Evolutionary conservation across 2,888 invertebrate species (phyloP).

Genomic region (Sphaeridia pumilis): DNA sequence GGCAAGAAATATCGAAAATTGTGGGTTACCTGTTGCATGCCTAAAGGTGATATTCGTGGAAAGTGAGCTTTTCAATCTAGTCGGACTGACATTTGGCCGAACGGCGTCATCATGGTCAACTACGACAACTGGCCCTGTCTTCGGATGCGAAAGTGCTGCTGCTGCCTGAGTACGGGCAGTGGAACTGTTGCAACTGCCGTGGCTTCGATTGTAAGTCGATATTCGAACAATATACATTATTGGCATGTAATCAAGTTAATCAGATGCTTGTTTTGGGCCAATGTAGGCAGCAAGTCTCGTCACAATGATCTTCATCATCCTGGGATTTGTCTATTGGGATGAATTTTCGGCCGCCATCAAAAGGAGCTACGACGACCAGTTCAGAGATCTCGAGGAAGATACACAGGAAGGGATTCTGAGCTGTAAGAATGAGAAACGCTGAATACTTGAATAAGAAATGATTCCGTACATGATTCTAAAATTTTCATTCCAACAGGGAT

Average conservation of each 20-base stretch:
- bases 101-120: too few species aligned
- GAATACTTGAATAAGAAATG: too few species aligned
- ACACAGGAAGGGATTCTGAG: slow-evolving; percentile 23
- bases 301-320: slow-evolving; percentile 27
- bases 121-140: slow-evolving; percentile 18
- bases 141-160: slow-evolving; percentile 32
- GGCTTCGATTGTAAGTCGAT: slow-evolving; percentile 28
- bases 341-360: slow-evolving; percentile 23
- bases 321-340: slow-evolving; percentile 33
- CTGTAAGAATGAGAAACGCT: slow-evolving; percentile 18
- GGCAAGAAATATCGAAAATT: too few species aligned
- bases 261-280: background rate
- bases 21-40: too few species aligned
- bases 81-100: too few species aligned
- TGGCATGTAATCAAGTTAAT: too few species aligned
- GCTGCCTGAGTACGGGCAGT: slow-evolving; percentile 31
- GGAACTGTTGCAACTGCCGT: slow-evolving; percentile 28
- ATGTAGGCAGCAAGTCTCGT: slow-evolving; percentile 26
- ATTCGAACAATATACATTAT: background rate
- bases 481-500: slow-evolving; percentile 18
- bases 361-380: slow-evolving; percentile 24
- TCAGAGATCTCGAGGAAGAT: slow-evolving; percentile 21
- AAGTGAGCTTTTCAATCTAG: too few species aligned
- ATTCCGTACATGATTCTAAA: background rate
- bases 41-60: too few species aligned